phyloP scores from a whole-genome alignment of 1,140 invertebrate genomes.

The Bombus terrestris region DNA sequence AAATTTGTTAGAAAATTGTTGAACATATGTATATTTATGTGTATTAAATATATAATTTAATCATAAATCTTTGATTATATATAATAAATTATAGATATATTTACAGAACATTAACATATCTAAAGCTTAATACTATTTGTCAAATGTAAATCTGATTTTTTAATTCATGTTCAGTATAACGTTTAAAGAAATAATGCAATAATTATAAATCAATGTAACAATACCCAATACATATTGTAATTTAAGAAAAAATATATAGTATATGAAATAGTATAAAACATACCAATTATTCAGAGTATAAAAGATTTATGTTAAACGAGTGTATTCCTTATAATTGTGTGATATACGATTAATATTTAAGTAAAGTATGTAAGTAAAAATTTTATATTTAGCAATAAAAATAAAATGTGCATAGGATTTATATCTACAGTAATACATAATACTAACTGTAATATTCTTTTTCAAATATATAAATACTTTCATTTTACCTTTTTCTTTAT shows the following conservation, averaged over 20 bases:
- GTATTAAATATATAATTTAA: too few species aligned
- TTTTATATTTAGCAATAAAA: neutral
- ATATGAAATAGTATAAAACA: neutral
- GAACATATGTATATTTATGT: neutral
- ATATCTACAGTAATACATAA: neutral
- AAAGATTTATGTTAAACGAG: neutral
- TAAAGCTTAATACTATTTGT: neutral
- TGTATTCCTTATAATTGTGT: neutral
- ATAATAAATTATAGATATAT: neutral
- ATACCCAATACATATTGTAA: neutral
- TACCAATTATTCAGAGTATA: neutral
- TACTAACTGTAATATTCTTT: neutral
- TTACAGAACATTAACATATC: neutral
- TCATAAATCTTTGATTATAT: too few species aligned
- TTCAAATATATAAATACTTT: neutral
- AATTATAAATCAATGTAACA: neutral
- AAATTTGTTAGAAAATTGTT: neutral
- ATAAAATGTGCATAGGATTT: neutral
- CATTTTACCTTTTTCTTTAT: constrained; percentile 1
- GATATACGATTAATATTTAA: neutral
- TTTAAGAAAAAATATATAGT: too few species aligned
- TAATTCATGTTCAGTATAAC: neutral
- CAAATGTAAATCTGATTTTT: neutral
- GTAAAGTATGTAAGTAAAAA: neutral
- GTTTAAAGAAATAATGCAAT: neutral